Conservation (phyloP, 2,888 invertebrate genomes). For the Torymus auratus region DNA sequence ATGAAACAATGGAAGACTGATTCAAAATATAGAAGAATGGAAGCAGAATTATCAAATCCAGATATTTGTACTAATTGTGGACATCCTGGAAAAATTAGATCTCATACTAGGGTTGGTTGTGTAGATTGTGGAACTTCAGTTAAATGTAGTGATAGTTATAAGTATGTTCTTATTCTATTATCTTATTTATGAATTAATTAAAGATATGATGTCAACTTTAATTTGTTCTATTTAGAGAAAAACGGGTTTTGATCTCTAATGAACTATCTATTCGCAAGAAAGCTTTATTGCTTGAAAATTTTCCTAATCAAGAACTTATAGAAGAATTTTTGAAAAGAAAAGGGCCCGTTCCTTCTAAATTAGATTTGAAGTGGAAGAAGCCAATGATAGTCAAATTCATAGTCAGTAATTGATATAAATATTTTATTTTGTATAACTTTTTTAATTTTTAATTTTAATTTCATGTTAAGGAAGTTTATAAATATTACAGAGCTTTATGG, state of each 20-base stretch:
- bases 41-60: slow-evolving; percentile 79
- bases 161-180: slow-evolving; percentile 74
- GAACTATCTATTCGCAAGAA: slow-evolving; percentile 84
- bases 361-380: slow-evolving; percentile 81
- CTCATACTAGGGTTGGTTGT: slow-evolving; percentile 84
- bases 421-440: neutral
- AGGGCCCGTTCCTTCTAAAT: slow-evolving; percentile 77
- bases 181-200: slow-evolving; percentile 5
- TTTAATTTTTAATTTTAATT: slow-evolving; percentile 1
- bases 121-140: slow-evolving; percentile 80
- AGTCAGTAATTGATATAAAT: slow-evolving; percentile 76
- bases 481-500: slow-evolving; percentile 81
- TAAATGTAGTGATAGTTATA: slow-evolving; percentile 82
- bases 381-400: slow-evolving; percentile 85
- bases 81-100: slow-evolving; percentile 81
- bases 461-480: slow-evolving; percentile 20
- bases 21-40: slow-evolving; percentile 78
- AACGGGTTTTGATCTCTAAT: slow-evolving; percentile 82
- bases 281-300: slow-evolving; percentile 81
- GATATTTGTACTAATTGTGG: slow-evolving; percentile 85
- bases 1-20: slow-evolving; percentile 83
- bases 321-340: slow-evolving; percentile 83
- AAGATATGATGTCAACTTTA: neutral
- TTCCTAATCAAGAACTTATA: slow-evolving; percentile 86
- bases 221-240: slow-evolving; percentile 78